phyloP scores from a whole-genome alignment of 1,140 invertebrate genomes.

The Anoplolepis gracilipes region DNA sequence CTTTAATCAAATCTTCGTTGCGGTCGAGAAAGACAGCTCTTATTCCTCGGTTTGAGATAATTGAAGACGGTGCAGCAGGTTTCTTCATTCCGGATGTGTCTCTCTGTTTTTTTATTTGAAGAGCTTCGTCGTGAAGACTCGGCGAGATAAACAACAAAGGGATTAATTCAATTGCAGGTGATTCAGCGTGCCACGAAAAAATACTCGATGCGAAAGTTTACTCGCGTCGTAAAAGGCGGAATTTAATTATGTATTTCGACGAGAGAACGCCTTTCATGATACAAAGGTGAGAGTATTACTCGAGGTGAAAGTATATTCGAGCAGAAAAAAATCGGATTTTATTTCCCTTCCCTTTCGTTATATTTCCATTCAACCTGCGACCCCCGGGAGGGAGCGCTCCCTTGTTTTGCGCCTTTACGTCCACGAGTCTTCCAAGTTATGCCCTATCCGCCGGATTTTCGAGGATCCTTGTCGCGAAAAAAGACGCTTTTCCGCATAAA shows the following conservation, averaged over 20 bases:
- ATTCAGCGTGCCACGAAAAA: slow-evolving; percentile 1
- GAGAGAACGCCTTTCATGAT: slow-evolving; percentile 9
- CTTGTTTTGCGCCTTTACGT: slow-evolving; percentile 37
- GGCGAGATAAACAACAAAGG: slow-evolving; percentile 32
- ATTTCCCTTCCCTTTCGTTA: slow-evolving; percentile 15
- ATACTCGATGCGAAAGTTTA: slow-evolving; percentile 12
- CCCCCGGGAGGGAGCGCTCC: background rate
- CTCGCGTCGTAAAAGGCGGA: slow-evolving; percentile 12
- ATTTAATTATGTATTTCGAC: slow-evolving; percentile 59
- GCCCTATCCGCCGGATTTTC: background rate
- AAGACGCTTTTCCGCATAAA: slow-evolving; percentile 1
- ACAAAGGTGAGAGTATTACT: slow-evolving; percentile 28
- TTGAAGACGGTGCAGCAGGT: slow-evolving; percentile 63
- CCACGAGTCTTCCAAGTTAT: background rate
- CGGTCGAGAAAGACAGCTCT: background rate
- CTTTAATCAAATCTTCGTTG: slow-evolving; percentile 70
- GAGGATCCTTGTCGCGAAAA: slow-evolving; percentile 31
- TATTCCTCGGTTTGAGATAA: slow-evolving; percentile 47
- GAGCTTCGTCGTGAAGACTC: background rate
- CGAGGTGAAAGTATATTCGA: slow-evolving; percentile 35
- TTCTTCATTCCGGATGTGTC: slow-evolving; percentile 12
- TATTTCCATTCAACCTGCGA: slow-evolving; percentile 47
- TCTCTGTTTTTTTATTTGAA: slow-evolving; percentile 26
- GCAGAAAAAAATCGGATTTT: slow-evolving; percentile 35
- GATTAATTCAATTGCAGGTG: slow-evolving; percentile 49